phyloP scores from a whole-genome alignment of 1,140 invertebrate genomes.

The Drosophila virilis region DNA sequence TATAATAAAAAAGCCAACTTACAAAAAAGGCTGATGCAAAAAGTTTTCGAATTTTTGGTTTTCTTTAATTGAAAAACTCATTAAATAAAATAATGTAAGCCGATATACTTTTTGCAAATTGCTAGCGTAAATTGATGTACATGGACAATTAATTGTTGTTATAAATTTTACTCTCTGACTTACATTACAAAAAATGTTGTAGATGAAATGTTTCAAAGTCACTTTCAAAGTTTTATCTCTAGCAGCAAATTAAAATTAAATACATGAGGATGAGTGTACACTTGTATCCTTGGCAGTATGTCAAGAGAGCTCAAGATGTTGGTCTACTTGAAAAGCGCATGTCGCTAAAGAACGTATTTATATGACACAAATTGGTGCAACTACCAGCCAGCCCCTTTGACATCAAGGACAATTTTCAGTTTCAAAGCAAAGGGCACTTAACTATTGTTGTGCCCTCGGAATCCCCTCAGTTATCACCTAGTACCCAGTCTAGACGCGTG shows the following conservation, averaged over 20 bases:
- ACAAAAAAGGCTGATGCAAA: slow-evolving; percentile 16
- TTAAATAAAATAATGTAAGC: no score
- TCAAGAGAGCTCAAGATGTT: slow-evolving; percentile 10
- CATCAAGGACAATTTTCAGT: background rate
- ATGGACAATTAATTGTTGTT: no score
- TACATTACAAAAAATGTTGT: background rate
- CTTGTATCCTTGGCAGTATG: slow-evolving; percentile 2
- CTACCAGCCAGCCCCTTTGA: background rate
- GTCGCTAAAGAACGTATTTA: slow-evolving; percentile 11
- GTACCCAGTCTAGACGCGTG: slow-evolving; percentile 48
- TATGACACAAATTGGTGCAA: slow-evolving; percentile 33
- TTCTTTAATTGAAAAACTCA: no score
- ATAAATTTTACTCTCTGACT: background rate
- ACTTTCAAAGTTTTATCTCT: slow-evolving; percentile 14
- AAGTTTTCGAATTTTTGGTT: background rate
- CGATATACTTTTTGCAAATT: no score
- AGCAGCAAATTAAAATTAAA: slow-evolving; percentile 58
- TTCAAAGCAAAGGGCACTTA: slow-evolving; percentile 1
- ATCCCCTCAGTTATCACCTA: background rate
- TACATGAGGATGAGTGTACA: slow-evolving; percentile 23
- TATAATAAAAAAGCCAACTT: background rate
- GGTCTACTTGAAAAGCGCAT: slow-evolving; percentile 12
- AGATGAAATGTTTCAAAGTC: background rate
- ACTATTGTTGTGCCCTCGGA: slow-evolving; percentile 4
- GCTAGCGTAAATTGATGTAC: background rate